Evolutionary conservation across 2,797 vertebrate species (phyloP).

Genomic region (Pseudotriccus pelzelni): DNA sequence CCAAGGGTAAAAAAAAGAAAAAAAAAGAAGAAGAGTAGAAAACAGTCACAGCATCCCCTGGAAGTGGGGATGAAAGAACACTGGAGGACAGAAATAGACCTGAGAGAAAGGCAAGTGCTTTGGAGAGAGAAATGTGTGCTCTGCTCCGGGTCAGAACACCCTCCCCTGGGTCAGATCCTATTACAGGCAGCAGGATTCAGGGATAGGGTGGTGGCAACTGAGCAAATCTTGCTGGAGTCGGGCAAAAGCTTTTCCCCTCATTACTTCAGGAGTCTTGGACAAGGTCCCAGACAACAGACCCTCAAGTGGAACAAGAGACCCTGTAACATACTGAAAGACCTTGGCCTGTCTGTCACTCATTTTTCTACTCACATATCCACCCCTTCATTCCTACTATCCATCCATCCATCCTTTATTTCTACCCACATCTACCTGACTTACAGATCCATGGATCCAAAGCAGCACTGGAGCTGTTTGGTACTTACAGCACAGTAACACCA

Average conservation of each 20-base stretch:
- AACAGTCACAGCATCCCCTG: background rate
- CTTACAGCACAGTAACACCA: background rate
- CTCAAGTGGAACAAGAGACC: background rate
- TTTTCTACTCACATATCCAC: background rate
- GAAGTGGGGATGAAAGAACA: slow-evolving; percentile 15
- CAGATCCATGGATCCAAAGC: background rate
- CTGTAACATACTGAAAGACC: background rate
- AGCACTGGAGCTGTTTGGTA: background rate
- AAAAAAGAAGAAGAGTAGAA: background rate
- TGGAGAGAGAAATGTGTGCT: background rate
- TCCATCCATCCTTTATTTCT: background rate
- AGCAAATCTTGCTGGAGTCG: background rate
- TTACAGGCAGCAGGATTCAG: background rate
- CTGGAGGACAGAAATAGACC: slow-evolving; percentile 1
- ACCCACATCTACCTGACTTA: background rate
- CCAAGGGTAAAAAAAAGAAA: background rate
- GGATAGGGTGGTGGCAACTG: background rate
- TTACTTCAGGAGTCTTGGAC: background rate
- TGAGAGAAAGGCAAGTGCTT: slow-evolving; percentile 2
- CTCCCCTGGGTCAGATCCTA: background rate
- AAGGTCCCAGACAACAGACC: background rate
- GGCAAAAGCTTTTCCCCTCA: background rate
- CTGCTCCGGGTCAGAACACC: background rate
- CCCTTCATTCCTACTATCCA: background rate
- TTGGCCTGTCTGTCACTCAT: background rate